phyloP scores from a whole-genome alignment of 2,797 vertebrate genomes.

The Prionace glauca region DNA sequence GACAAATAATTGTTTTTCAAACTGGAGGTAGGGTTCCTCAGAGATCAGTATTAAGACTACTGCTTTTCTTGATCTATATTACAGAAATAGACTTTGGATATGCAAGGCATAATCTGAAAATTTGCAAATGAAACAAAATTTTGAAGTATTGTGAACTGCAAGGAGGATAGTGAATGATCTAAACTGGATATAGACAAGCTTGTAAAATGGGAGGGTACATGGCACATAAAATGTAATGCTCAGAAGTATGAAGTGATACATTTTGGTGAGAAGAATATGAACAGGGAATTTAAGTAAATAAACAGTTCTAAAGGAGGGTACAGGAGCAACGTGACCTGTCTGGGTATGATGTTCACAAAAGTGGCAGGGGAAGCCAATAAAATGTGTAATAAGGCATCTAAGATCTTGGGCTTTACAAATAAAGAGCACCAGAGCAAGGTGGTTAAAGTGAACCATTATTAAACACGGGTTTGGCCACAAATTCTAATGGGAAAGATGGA shows the following conservation, averaged over 20 bases:
- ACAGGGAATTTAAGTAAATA: background rate
- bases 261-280: background rate
- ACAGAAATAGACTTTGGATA: background rate
- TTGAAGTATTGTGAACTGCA: background rate
- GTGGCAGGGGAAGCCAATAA: background rate
- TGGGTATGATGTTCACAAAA: background rate
- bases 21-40: background rate
- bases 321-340: too few relatives aligned
- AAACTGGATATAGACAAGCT: background rate
- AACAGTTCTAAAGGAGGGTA: too few relatives aligned
- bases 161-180: background rate
- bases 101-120: background rate
- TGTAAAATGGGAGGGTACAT: background rate
- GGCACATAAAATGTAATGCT: background rate
- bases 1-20: background rate
- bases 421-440: background rate
- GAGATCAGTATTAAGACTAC: background rate
- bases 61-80: background rate
- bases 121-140: background rate
- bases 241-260: background rate
- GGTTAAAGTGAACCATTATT: background rate
- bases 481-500: background rate
- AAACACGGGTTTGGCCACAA: background rate
- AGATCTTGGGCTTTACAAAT: background rate
- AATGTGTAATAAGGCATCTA: background rate